Base-by-base conservation (phyloP, 2,888 invertebrate species). In the Pyrrhosoma nymphula region DNA sequence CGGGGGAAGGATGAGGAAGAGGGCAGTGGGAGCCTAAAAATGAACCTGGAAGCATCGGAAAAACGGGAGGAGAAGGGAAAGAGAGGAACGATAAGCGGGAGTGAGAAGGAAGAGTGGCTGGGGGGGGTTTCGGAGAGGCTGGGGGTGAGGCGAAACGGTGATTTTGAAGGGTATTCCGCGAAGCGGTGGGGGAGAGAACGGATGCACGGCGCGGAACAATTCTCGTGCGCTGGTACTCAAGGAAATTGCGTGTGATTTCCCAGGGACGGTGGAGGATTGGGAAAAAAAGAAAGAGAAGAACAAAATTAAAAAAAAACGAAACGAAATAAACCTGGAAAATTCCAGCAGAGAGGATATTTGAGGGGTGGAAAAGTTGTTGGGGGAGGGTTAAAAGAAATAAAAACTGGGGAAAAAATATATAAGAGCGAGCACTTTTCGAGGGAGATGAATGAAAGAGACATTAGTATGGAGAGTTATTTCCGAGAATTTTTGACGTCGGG, bases 171-270 rank as follows among this genome's bases (percentile, higher is more conserved):
- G 93, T 93, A 26, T 35, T 39, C 20, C 60, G 60, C 10, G 69
- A 47, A 47, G 20, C 14, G 26, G 91, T n/a, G 16, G 60, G 20
- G 16, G 35, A 20, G 93, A 26, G 56, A 56, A 18, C 56, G 56
- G 56, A 30, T 93, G 47, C 75, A 93, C 30, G n/a, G 26, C 39
- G 69, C 47, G 47, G 56, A 93, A 69, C 75, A 69, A 55, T 69
- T 47, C 93, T 75, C 69, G 93, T 69, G 69, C 93, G 69, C 69
- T 39, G 93, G 93, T 69, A 93, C 93, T 93, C 93, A 93, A 93
- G 47, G 93, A 93, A 93, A 93, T 93, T 93, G 93, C 93, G 93
- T 69, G 93, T 93, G 93, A 75, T 93, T 93, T 93, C 26, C 82
- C 93, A 26, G 93, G 23, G 91, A 35, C 39, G 26, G 16, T 18